phyloP scores from a whole-genome alignment of 2,797 vertebrate species.

The Galagoides demidoff region DNA sequence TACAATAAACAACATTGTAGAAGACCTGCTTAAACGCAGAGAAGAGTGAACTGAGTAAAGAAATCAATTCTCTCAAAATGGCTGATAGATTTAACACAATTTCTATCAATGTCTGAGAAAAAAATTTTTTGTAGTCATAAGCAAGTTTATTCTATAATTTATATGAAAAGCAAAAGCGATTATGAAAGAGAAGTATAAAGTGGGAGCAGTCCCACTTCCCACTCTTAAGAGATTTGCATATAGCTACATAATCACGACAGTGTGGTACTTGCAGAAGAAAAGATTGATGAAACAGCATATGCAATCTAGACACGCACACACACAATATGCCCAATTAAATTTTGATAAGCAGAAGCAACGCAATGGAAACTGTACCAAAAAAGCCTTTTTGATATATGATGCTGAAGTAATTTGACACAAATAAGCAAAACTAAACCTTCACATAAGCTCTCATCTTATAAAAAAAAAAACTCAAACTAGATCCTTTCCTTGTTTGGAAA shows the following conservation, averaged over 20 bases:
- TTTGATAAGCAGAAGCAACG: background rate
- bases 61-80: background rate
- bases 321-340: background rate
- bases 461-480: background rate
- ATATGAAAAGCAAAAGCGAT: background rate
- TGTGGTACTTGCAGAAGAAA: background rate
- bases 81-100: background rate
- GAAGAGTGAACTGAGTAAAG: background rate
- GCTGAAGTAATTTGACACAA: background rate
- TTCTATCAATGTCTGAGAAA: background rate
- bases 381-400: background rate
- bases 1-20: background rate
- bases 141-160: background rate
- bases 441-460: background rate
- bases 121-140: background rate
- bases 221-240: background rate
- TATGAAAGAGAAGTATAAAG: background rate
- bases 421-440: background rate
- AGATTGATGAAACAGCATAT: background rate
- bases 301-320: background rate
- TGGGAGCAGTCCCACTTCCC: background rate
- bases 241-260: background rate
- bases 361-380: background rate
- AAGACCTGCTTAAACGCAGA: background rate
- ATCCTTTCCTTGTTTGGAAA: background rate